Evolutionary conservation across 2,113 vertebrate species (phyloP).

Genomic region (Ceyx cyanopectus): DNA sequence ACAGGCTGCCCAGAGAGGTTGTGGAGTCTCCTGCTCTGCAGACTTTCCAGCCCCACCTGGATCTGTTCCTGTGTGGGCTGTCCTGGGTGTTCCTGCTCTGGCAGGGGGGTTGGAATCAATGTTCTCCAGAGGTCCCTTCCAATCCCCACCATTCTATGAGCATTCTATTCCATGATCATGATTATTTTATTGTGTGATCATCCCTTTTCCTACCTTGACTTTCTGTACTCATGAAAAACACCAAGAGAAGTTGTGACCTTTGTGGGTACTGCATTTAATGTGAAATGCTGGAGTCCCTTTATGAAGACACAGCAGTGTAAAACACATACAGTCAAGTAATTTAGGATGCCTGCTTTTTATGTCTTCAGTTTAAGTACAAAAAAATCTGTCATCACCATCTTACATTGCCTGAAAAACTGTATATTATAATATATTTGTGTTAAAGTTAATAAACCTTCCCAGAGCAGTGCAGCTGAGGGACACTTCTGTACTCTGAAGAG

Average conservation of each 20-base stretch:
- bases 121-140: too few species aligned
- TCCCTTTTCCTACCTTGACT: background rate
- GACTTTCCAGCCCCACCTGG: too few species aligned
- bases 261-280: background rate
- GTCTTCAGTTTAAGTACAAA: constrained; percentile 23
- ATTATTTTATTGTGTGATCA: background rate
- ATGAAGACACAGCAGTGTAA: background rate
- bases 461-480: background rate
- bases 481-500: background rate
- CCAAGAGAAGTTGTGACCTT: background rate
- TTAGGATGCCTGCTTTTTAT: background rate
- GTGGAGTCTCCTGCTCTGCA: too few species aligned
- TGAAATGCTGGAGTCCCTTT: background rate
- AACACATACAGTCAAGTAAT: background rate
- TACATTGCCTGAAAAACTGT: background rate
- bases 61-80: too few species aligned
- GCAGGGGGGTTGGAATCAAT: too few species aligned
- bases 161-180: too few species aligned
- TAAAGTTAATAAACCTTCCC: background rate
- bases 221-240: background rate
- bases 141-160: too few species aligned
- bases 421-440: background rate
- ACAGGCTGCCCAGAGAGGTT: too few species aligned
- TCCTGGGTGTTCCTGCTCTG: too few species aligned
- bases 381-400: background rate